Evolutionary conservation across 2,797 vertebrate species (phyloP), one percentile per base, ranked within the genome.

Genomic region (Antrozous pallidus): DNA sequence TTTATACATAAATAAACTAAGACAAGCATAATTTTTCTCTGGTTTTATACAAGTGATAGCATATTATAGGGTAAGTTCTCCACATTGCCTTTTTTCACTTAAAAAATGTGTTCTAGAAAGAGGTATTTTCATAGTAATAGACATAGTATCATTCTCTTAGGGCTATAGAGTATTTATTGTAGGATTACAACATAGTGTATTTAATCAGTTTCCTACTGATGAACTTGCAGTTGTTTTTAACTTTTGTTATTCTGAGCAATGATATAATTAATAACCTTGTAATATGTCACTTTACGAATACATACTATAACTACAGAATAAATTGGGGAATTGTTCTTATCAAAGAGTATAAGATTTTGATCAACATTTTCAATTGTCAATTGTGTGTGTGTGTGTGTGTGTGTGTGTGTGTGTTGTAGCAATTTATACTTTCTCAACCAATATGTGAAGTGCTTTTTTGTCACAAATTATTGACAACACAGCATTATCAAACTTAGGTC

Each of bases 1-100:
- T 6, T 45, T 80, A 70, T 40, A 26, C 58, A 79, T 14, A 93
- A 77, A 86, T 84, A 93, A 87, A 24, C 24, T 63, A 89, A 95
- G 9, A 40, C 4, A 75, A 63, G 26, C 22, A 20, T 70, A 28
- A 71, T 51, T 94, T 63, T 42, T 42, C 45, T 90, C 51, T 65
- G 8, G 20, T 65, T 93, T 82, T 81, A 81, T 5, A 61, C 2
- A 92, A 81, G 42, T 65, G 49, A 18, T 58, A 24, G 6, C 11
- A 2, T 40, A 9, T 12, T 13, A 18, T 74, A 24, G 3, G 24
- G 11, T 51, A 73, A 42, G 33, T 56, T 81, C 26, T 49, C 8
- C n/a, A 85, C 6, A 38, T 54, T 84, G 12, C 16, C 40, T 16
- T 79, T 78, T 51, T 67, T 40, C 14, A 88, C 20, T 58, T 69